Evolutionary conservation across 2,797 vertebrate species (phyloP).

Genomic region (Centropyge bicolor): DNA sequence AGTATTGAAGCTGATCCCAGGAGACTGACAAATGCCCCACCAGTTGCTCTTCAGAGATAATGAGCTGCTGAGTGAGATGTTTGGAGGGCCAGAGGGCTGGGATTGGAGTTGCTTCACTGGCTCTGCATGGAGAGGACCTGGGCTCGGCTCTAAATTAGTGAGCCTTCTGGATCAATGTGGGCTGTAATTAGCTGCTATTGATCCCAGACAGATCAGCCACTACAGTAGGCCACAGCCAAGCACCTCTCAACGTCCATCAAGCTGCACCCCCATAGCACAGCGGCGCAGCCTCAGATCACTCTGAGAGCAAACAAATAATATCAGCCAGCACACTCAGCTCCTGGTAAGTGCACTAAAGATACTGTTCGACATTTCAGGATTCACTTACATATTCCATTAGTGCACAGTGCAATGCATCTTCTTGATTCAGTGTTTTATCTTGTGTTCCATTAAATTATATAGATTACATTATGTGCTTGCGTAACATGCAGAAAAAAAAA

Average conservation of each 20-base stretch:
- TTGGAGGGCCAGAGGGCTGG: conserved; percentile 72
- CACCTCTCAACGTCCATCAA: conserved; percentile 81
- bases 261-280: conserved; percentile 66
- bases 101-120: conserved; percentile 77
- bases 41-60: conserved; percentile 78
- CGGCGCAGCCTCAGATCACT: conserved; percentile 71
- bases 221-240: conserved; percentile 82
- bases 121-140: conserved; percentile 65
- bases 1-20: conserved; percentile 52
- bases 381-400: conserved; percentile 83
- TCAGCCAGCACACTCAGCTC: conserved; percentile 74
- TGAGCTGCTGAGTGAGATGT: conserved; percentile 82
- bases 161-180: conserved; percentile 83
- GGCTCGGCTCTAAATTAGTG: conserved; percentile 82
- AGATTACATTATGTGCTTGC: conserved; percentile 71
- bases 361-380: conserved; percentile 74
- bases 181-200: conserved; percentile 88
- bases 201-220: conserved; percentile 83
- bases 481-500: conserved; percentile 53
- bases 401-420: conserved; percentile 66
- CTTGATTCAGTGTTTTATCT: conserved; percentile 78
- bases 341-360: conserved; percentile 79
- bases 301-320: conserved; percentile 80
- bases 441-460: conserved; percentile 73
- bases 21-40: conserved; percentile 67